These are phyloP conservation scores for Nothoprocta pentlandii DNA, from an alignment of 2,113 vertebrate species.

Conservation along the genomic window DNA sequence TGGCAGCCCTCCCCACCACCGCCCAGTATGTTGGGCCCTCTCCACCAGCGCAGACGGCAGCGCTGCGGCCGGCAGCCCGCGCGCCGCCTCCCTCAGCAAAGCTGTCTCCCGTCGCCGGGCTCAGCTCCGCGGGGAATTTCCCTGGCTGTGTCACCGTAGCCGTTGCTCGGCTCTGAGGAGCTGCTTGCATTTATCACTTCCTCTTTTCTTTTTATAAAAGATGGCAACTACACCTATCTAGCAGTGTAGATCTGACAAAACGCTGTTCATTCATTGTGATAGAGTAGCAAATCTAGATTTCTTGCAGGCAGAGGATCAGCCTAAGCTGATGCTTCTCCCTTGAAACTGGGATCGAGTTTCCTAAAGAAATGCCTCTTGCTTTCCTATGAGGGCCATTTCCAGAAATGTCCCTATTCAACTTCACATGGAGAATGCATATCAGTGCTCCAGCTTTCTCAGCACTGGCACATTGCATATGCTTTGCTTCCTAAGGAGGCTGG, in stretches of 20 bases:
- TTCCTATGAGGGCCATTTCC: background rate
- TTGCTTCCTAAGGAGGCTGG: background rate
- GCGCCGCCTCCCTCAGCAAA: accelerated
- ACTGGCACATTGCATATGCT: background rate
- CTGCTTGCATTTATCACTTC: background rate
- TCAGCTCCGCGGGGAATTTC: background rate
- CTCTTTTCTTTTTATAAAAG: background rate
- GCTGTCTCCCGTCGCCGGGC: background rate
- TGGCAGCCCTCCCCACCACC: background rate
- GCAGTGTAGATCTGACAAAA: background rate
- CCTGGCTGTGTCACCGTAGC: background rate
- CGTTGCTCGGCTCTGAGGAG: background rate
- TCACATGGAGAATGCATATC: background rate
- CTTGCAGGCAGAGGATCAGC: background rate
- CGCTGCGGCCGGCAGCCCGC: background rate
- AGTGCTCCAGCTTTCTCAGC: background rate
- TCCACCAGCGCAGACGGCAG: background rate
- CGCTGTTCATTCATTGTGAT: background rate
- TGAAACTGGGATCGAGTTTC: background rate
- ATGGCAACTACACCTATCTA: background rate
- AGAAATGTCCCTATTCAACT: background rate
- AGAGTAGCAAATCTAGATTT: background rate
- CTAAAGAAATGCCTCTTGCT: background rate
- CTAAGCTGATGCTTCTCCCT: background rate
- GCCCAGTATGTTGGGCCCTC: background rate